Base-by-base conservation (phyloP, 2,888 invertebrate species). In the Eucera pruinosa region DNA sequence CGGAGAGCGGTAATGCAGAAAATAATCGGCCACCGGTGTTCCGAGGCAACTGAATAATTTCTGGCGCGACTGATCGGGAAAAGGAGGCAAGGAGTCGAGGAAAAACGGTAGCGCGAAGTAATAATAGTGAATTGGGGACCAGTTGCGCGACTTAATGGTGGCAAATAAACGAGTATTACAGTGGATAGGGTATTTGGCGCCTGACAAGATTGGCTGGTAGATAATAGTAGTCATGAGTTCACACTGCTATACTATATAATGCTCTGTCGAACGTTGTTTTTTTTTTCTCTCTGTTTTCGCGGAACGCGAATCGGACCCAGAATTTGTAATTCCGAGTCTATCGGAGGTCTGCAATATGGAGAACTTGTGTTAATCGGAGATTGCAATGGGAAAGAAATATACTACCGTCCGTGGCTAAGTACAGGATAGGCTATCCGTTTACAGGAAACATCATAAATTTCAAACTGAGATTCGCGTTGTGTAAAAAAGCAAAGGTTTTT, bases 181-280 rank as follows among this genome's bases (percentile, higher is more conserved):
- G 33, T 25, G 69, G 25, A 62, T 18, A 30, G 20, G 45, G 36
- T 33, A 58, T 60, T 58, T 25, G 52, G 41, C 15, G 52, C 60
- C 60, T 62, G 73, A 71, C 73, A 71, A 71, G 50, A 25, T 13
- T 45, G 15, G 50, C 62, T 39, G 57, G 62, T n/a, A 20, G 62
- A 74, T 74, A 74, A 74, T 74, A 15, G 18, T 39, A 72, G 74
- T 36, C 50, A 74, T 62, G 72, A 71, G 50, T 62, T 57, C 61
- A 43, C 41, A 36, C 33, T 20, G 11, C 41, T 1, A 45, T 27
- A 6, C n/a, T 15, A 27, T 25, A 52, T 27, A 27, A 47, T 54
- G 33, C 36, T 36, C 30, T 30, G 30, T 30, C 30, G 30, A n/a
- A 30, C 6, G 30, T 6, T 30, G 30, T 30, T 2, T n/a, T n/a